Conservation (phyloP, 2,888 invertebrate species). For the Phortica magna region DNA sequence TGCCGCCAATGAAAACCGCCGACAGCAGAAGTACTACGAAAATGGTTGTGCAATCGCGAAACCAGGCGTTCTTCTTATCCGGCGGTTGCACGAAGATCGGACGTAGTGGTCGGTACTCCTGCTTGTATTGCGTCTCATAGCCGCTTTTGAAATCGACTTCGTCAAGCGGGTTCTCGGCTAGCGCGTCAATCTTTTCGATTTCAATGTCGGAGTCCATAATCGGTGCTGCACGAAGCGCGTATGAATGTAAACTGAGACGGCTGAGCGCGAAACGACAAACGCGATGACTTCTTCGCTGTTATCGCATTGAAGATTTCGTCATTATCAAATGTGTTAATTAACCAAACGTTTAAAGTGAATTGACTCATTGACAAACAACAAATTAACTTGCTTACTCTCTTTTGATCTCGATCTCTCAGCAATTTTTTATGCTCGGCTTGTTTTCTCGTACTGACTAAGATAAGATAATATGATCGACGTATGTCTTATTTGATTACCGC, state of each 20-base stretch:
- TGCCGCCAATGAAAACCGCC: slow-evolving; percentile 61
- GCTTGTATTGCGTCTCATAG: slow-evolving; percentile 68
- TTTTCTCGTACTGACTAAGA: not conserved
- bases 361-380: not conserved
- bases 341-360: not conserved
- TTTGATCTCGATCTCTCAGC: not conserved
- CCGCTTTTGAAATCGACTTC: slow-evolving; percentile 71
- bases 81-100: slow-evolving; percentile 55
- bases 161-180: slow-evolving; percentile 46
- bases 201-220: slow-evolving; percentile 56
- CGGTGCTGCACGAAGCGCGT: not conserved
- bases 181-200: slow-evolving; percentile 49
- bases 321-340: slow-evolving; percentile 24
- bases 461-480: slow-evolving; percentile 5
- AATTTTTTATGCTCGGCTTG: not conserved
- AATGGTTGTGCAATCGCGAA: slow-evolving; percentile 62
- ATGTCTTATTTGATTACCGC: not conserved
- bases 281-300: not conserved
- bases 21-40: slow-evolving; percentile 57
- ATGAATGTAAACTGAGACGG: slow-evolving; percentile 6
- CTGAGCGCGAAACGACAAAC: slow-evolving; percentile 1
- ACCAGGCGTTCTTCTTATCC: slow-evolving; percentile 63
- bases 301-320: slow-evolving; percentile 12
- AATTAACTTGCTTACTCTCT: not conserved
- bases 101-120: slow-evolving; percentile 68